Conservation (phyloP, 2,113 vertebrate genomes). For the Nothocercus julius region DNA sequence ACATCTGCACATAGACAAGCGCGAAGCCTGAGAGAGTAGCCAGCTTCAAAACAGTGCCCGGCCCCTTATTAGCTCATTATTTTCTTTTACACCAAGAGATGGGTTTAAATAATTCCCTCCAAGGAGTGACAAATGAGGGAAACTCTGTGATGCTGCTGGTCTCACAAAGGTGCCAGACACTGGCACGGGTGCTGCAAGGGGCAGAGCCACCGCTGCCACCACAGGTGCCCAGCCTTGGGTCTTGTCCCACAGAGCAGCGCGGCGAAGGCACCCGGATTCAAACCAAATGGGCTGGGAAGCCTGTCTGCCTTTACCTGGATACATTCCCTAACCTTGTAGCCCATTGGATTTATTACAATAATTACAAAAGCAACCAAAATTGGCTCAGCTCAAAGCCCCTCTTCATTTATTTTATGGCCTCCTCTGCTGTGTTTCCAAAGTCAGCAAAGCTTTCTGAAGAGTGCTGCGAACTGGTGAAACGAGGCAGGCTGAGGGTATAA, state of each 20-base stretch:
- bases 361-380: no score
- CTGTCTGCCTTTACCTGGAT: not conserved
- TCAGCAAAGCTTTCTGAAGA: no score
- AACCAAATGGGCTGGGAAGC: not conserved
- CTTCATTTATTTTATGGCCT: no score
- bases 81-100: constrained; percentile 47
- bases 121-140: constrained; percentile 1
- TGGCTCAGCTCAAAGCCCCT: no score
- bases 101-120: constrained; percentile 21
- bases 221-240: not conserved
- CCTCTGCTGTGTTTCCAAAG: no score
- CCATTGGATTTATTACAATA: no score
- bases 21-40: constrained; percentile 35
- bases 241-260: not conserved
- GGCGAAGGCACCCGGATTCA: not conserved
- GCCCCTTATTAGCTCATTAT: constrained; percentile 26
- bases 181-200: not conserved
- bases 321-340: not conserved
- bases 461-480: no score
- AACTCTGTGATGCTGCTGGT: not conserved
- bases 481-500: not conserved
- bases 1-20: constrained; percentile 43
- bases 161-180: not conserved
- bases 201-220: not conserved
- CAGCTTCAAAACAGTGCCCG: not conserved